Base-by-base conservation (phyloP, 2,113 vertebrate genomes). In the Zapus hudsonius region DNA sequence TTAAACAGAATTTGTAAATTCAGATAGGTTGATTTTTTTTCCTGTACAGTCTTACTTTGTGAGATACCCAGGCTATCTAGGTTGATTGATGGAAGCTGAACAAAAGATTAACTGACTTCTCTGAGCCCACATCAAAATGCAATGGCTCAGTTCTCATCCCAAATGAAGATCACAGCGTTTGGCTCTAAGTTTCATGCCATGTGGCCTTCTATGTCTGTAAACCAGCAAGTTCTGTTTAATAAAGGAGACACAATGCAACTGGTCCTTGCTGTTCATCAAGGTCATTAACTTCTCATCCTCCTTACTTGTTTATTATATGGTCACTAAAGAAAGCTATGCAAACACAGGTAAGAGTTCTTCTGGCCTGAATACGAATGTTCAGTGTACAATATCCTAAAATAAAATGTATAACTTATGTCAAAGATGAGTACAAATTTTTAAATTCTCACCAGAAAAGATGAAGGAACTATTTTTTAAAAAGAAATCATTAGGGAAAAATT, bases 1-100 rank as follows among this genome's bases (percentile, higher is more conserved):
- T 92, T 57, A 93, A 86, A 80, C 20, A 69, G 31, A 15, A 94
- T 86, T 81, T 94, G 27, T 93, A 85, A 91, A 87, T 10, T 74
- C 27, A 90, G 44, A 57, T 57, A 59, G 27, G 4, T 47, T 92
- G 52, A 29, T 74, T 70, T 63, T 57, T 55, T 4, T 72, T 33
- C n/a, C n/a, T 61, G 4, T 42, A 25, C 40, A 25, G 55, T 76
- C 55, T 85, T 83, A 42, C 25, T 78, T 74, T 87, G 23, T 84
- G 63, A 94, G 40, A 36, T 67, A 72, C 10, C 31, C 2, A 36
- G 55, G 31, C 29, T 92, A 2, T 84, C 80, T 73, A 66, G 42
- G 66, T 84, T 15, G 29, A 72, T 9, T 89, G 64, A 87, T 40
- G 31, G 57, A 87, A 52, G 10, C 63, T 61, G 31, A 81, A 66